A percentile compares a stretch with the other conserved stretches of the same genome.
Evolutionary conservation across 2,113 vertebrate genomes (phyloP).

Genomic region (Burhinus oedicnemus): DNA sequence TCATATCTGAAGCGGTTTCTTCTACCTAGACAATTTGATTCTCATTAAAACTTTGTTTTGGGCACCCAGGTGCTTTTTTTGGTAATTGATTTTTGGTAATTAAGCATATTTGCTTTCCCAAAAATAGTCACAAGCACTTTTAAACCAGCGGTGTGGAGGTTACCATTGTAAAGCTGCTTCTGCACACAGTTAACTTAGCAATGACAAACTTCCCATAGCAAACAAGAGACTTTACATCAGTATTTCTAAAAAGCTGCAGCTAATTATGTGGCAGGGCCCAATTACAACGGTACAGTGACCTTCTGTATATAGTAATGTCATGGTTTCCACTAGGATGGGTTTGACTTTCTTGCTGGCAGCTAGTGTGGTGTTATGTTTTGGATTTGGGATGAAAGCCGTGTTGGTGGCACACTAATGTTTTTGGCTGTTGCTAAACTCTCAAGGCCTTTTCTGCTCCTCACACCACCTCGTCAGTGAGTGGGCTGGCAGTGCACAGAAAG

Average conservation of each 20-base stretch:
- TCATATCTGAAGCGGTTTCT: not conserved
- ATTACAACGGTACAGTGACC: not conserved
- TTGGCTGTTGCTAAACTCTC: not conserved
- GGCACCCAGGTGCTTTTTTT: not conserved
- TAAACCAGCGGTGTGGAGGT: not conserved
- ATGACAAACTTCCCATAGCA: not conserved
- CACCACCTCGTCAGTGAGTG: not conserved
- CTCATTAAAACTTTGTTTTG: not conserved
- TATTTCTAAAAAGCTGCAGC: not conserved
- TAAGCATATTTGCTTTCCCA: not conserved
- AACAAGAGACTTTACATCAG: not conserved
- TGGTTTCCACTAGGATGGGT: not conserved
- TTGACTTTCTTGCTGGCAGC: not conserved
- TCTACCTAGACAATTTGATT: not conserved
- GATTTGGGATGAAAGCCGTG: not conserved
- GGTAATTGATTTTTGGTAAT: not conserved
- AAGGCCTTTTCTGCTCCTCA: not conserved
- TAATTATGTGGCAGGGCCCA: not conserved
- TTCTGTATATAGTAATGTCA: not conserved
- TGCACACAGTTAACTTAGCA: not conserved
- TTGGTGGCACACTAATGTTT: not conserved
- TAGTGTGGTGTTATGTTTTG: not conserved
- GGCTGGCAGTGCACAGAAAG: not conserved
- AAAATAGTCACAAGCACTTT: not conserved
- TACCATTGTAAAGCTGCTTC: not conserved